Percentiles rank a stretch among this genome's conserved stretches.
These are phyloP conservation scores for Theretra japonica DNA, from an alignment of 2,888 invertebrate species.

Conservation along the genomic window DNA sequence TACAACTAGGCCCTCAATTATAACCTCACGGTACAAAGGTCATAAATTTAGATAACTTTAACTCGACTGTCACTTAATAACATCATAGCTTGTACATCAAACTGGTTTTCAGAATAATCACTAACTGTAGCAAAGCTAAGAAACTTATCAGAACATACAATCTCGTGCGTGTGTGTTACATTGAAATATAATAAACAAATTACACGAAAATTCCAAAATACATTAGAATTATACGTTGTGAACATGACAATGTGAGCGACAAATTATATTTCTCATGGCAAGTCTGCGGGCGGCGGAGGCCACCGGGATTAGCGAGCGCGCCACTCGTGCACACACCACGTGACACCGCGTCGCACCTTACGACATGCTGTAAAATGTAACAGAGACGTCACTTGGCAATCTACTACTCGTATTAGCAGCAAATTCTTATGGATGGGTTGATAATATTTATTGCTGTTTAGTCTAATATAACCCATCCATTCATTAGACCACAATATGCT, in stretches of 20 bases:
- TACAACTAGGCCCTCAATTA: no score
- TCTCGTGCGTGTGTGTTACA: not conserved
- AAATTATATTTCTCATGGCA: constrained; percentile 58
- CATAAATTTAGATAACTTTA: no score
- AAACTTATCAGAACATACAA: not conserved
- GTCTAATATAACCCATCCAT: no score
- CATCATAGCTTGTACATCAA: no score
- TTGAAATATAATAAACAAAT: constrained; percentile 25
- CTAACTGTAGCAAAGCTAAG: not conserved
- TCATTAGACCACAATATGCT: no score
- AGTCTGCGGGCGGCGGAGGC: constrained; percentile 36
- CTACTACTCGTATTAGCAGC: not conserved
- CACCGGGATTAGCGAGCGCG: constrained; percentile 44
- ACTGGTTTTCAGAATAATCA: not conserved
- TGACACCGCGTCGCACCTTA: not conserved
- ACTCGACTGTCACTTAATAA: no score
- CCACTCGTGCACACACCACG: constrained; percentile 23
- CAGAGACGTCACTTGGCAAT: not conserved
- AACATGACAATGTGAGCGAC: constrained; percentile 55
- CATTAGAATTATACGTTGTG: constrained; percentile 53
- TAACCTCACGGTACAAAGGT: no score
- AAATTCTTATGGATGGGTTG: no score
- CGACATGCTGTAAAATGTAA: not conserved
- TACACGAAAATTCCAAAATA: constrained; percentile 22
- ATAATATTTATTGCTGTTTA: no score